Evolutionary conservation across 2,113 vertebrate species (phyloP), one percentile per base, ranked within the genome.

Genomic region (Solea senegalensis): DNA sequence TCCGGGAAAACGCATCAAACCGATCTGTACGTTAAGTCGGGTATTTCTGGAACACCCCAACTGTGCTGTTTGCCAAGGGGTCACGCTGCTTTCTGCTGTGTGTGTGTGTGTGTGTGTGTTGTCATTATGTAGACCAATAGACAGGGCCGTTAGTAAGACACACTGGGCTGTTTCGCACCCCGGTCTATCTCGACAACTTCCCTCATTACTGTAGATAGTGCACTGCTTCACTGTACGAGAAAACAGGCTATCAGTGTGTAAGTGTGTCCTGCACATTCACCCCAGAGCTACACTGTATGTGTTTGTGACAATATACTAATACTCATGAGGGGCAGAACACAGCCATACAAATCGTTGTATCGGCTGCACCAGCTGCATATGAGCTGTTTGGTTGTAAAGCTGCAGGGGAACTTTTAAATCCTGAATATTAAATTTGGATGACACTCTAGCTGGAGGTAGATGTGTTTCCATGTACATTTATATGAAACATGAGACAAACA

Each of bases 211-310:
- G 60, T 14, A 7, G 21, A 73, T 49, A 49, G 60, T 43, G 60
- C 15, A 39, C 46, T 52, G 44, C 45, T 41, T 55, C 59, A 39
- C 49, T 46, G 8, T 45, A 43, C 8, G 58, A 45, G 53, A 59
- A 21, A 59, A 48, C 11, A 52, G 26, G 16, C 63, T 57, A 64
- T 70, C 69, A 46, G 49, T 44, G 53, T 64, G 68, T 41, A 40
- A 73, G 72, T 43, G 57, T 55, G 49, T 50, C 61, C 53, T 62
- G 41, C 45, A 55, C 3, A 48, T 81, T 69, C 64, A 83, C 62
- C 66, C 28, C n/a, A 5, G 0, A 65, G 52, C 50, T 62, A 7
- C n/a, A 43, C 65, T 65, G 55, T 16, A 59, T 9, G 15, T 60
- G 56, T 74, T 55, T 69, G 49, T 54, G 14, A 10, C 34, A 54